Conservation (phyloP, 2,797 vertebrate genomes). For the Garrulus glandarius region DNA sequence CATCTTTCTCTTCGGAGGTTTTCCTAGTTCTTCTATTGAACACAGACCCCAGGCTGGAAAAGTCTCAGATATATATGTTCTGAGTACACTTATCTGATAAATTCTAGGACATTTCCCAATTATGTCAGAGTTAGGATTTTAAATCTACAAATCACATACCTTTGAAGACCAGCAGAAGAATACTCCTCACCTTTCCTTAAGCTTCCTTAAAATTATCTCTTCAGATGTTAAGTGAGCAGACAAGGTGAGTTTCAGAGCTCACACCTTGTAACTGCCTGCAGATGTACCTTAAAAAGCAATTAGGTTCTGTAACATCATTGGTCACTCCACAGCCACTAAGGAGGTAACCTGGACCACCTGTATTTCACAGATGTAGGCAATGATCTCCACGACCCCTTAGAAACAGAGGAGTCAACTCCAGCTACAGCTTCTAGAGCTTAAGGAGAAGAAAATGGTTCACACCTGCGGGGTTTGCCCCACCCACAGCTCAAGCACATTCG, state of each 20-base stretch:
- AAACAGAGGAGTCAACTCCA: neutral
- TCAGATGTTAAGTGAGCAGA: neutral
- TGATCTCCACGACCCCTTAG: neutral
- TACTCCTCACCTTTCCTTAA: neutral
- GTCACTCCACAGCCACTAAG: neutral
- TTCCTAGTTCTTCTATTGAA: neutral
- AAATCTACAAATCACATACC: neutral
- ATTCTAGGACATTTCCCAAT: neutral
- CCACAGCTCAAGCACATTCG: neutral
- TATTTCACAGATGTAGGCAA: neutral
- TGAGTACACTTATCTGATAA: neutral
- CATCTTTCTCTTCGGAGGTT: neutral
- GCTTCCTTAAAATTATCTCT: neutral
- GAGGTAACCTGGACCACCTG: neutral
- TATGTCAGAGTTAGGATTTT: neutral
- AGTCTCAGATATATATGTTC: neutral
- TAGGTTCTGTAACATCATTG: accelerated
- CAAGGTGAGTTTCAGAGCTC: neutral
- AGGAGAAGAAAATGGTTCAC: neutral
- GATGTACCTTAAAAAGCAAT: neutral
- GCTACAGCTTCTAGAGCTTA: neutral
- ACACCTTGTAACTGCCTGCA: neutral
- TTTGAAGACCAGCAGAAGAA: neutral
- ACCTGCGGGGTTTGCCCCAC: neutral
- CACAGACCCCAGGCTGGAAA: neutral